Evolutionary conservation across 2,113 vertebrate genomes (phyloP).

Genomic region (Paramormyrops kingsleyae): DNA sequence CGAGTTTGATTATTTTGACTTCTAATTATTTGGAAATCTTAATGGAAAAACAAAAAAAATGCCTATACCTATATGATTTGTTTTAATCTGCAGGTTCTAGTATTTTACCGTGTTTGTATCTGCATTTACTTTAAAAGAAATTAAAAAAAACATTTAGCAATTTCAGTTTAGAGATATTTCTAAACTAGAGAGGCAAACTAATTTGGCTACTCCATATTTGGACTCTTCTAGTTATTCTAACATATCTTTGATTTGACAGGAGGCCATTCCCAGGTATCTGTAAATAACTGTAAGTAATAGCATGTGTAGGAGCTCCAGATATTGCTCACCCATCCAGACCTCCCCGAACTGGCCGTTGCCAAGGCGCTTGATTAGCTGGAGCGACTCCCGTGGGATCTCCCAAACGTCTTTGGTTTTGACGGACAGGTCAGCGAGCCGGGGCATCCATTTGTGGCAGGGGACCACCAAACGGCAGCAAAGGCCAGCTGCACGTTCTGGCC

Average conservation of each 20-base stretch:
- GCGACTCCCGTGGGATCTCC: slow-evolving; percentile 98
- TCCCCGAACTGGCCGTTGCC: slow-evolving; percentile 99
- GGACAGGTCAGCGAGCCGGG: slow-evolving; percentile 96
- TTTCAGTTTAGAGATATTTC: not conserved
- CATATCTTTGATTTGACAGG: not conserved
- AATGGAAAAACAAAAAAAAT: not conserved
- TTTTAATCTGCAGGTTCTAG: not conserved
- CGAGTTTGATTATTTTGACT: not conserved
- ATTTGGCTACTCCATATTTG: not conserved
- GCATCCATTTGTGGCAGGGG: slow-evolving; percentile 99
- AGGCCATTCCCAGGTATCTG: not conserved
- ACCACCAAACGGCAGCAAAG: slow-evolving; percentile 96
- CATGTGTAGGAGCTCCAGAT: not conserved
- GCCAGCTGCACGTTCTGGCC: slow-evolving; percentile 90
- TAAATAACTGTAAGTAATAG: not conserved
- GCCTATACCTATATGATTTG: not conserved
- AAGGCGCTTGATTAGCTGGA: slow-evolving; percentile 98
- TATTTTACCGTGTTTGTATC: not conserved
- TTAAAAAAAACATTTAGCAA: not conserved
- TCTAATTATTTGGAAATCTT: not conserved
- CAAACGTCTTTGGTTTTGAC: slow-evolving; percentile 99
- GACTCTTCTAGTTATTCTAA: not conserved
- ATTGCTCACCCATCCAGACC: slow-evolving; percentile 98
- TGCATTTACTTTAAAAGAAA: not conserved
- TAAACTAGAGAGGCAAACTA: not conserved